Evolutionary conservation across 2,888 invertebrate species (phyloP), one percentile per base, ranked within the genome.

Genomic region (Saturnia japonica): DNA sequence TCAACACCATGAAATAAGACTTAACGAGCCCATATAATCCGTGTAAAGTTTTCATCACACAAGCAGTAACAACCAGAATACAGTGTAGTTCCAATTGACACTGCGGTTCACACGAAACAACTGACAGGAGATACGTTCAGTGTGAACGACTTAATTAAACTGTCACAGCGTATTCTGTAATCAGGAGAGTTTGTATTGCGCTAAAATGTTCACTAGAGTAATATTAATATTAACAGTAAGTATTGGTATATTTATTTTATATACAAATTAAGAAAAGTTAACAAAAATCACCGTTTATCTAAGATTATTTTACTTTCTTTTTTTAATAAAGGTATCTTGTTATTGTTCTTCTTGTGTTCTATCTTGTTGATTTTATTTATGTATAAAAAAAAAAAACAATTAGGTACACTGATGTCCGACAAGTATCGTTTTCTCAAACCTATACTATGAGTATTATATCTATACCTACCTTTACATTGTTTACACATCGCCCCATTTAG

Each of bases 61-160:
- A 60, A 28, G 3, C 34, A 34, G 14, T 12, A 62, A 62, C 60
- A 62, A 34, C 2, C 34, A 62, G 60, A 11, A 28, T 28, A 62
- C 60, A 62, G 60, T n/a, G n/a, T 34, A 62, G 34, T 28, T 25
- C 28, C 12, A 19, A 62, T 62, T 62, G 60, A 62, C 28, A 62
- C 3, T 34, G 12, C 60, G 28, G 16, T 62, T 62, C 60, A 25
- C 60, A 16, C 28, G 25, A 16, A 16, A 62, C 60, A 64, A 64
- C 19, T 40, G 40, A 40, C 40, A 64, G 12, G 16, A 34, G 40
- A 62, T 64, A 40, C 60, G 64, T 64, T 64, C 64, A 40, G 19
- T 64, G 64, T 64, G 40, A 19, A 64, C 64, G 64, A 64, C 64
- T 34, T 64, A 64, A 64, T 64, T 64, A 40, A 40, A n/a, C 64